These are phyloP conservation scores for Hedychridium roseum DNA, from an alignment of 2,888 invertebrate genomes.

Conservation along the genomic window DNA sequence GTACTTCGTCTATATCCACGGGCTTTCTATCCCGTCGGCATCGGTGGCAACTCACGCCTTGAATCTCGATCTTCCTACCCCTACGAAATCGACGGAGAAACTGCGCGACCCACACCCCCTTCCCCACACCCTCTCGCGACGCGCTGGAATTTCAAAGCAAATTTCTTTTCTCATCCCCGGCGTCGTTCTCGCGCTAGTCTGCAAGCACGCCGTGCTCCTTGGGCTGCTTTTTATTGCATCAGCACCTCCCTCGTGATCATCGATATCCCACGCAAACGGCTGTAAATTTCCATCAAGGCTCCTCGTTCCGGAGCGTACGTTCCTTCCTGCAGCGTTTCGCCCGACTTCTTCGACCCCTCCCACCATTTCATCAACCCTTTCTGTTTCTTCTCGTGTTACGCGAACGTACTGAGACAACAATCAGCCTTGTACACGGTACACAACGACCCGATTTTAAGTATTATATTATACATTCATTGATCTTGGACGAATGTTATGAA, in stretches of 20 bases:
- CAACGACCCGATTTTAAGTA: too few species aligned
- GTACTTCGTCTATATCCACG: conserved; percentile 27
- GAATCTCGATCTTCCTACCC: conserved; percentile 44
- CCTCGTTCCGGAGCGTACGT: conserved; percentile 22
- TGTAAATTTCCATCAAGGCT: conserved; percentile 46
- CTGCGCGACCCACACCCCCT: conserved; percentile 20
- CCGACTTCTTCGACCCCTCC: too few species aligned
- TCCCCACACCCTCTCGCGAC: conserved; percentile 23
- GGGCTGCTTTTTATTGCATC: conserved; percentile 42
- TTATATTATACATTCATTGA: too few species aligned
- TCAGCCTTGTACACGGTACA: too few species aligned
- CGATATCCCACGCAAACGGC: conserved; percentile 51
- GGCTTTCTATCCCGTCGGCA: conserved; percentile 43
- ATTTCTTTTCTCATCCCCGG: conserved; percentile 45
- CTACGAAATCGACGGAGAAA: conserved; percentile 18
- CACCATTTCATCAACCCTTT: too few species aligned
- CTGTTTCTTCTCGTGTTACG: too few species aligned
- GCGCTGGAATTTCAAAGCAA: conserved; percentile 41
- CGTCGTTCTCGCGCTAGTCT: too few species aligned
- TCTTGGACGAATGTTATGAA: too few species aligned
- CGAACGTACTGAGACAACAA: too few species aligned
- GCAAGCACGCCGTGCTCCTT: too few species aligned
- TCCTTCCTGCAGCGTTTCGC: too few species aligned
- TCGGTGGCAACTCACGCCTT: conserved; percentile 37
- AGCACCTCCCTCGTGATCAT: conserved; percentile 41